Evolutionary conservation across 2,888 invertebrate species (phyloP).

Genomic region (Pollenia labialis): DNA sequence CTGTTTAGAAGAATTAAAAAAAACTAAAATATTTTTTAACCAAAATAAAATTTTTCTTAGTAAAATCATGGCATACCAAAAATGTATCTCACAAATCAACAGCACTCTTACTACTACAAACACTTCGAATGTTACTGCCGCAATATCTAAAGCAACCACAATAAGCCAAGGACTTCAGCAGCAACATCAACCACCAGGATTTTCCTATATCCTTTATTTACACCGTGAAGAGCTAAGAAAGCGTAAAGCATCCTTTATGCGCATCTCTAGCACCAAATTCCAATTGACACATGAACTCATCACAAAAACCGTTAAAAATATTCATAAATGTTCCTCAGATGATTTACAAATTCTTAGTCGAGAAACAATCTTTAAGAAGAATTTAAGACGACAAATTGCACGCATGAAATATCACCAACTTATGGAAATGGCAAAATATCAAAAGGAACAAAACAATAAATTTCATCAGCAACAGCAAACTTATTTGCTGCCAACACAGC

Average conservation of each 20-base stretch:
- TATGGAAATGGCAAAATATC: slow-evolving; percentile 1
- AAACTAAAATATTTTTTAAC: not conserved
- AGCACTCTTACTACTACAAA: too few species aligned
- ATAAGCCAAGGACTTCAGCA: not conserved
- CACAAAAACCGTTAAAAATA: slow-evolving; percentile 32
- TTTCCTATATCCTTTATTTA: slow-evolving; percentile 23
- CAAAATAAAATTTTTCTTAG: not conserved
- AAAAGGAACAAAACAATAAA: not conserved
- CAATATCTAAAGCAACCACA: not conserved
- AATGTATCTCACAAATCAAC: not conserved
- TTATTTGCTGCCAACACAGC: too few species aligned
- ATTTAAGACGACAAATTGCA: slow-evolving; percentile 16
- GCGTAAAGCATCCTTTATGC: slow-evolving; percentile 13
- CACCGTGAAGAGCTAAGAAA: slow-evolving; percentile 42
- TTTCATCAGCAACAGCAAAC: not conserved
- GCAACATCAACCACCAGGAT: not conserved
- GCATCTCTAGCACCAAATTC: slow-evolving; percentile 22
- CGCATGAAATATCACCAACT: not conserved
- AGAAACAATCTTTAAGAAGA: slow-evolving; percentile 42
- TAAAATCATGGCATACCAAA: slow-evolving; percentile 3
- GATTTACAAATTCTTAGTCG: slow-evolving; percentile 30
- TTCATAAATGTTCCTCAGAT: slow-evolving; percentile 25
- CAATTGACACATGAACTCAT: slow-evolving; percentile 49
- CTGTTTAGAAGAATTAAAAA: not conserved
- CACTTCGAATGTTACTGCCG: not conserved